phyloP scores from a whole-genome alignment of 2,113 vertebrate species.

The Cavia porcellus region DNA sequence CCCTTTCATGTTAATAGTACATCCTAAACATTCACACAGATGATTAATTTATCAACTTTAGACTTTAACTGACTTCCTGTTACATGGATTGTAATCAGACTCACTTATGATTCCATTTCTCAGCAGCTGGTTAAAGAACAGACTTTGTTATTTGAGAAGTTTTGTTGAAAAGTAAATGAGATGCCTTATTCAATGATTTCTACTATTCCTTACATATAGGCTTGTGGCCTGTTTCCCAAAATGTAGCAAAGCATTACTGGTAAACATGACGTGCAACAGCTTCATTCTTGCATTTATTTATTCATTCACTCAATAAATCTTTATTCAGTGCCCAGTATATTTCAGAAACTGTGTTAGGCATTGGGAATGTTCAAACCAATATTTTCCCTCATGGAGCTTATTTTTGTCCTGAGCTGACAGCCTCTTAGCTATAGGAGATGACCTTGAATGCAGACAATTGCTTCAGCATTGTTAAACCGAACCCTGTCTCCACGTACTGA shows the following conservation, averaged over 20 bases:
- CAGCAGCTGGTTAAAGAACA: slow-evolving; percentile 24
- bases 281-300: slow-evolving; percentile 48
- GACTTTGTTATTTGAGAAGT: slow-evolving; percentile 1
- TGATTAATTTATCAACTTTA: neutral
- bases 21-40: neutral
- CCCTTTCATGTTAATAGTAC: neutral
- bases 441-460: neutral
- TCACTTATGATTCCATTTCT: neutral
- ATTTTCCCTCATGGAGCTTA: slow-evolving; percentile 6
- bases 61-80: neutral
- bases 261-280: neutral
- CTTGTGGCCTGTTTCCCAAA: slow-evolving; percentile 50
- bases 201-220: neutral
- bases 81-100: neutral
- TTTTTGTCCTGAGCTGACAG: slow-evolving; percentile 29
- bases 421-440: neutral
- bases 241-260: slow-evolving; percentile 25
- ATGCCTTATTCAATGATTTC: slow-evolving; percentile 51
- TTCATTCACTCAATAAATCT: slow-evolving; percentile 42
- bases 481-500: too few species aligned
- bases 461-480: too few species aligned
- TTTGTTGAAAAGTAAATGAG: slow-evolving; percentile 52
- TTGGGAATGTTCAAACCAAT: slow-evolving; percentile 4
- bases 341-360: slow-evolving; percentile 11
- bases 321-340: neutral